Evolutionary conservation across 2,113 vertebrate species (phyloP).

Genomic region (Perccottus glenii): DNA sequence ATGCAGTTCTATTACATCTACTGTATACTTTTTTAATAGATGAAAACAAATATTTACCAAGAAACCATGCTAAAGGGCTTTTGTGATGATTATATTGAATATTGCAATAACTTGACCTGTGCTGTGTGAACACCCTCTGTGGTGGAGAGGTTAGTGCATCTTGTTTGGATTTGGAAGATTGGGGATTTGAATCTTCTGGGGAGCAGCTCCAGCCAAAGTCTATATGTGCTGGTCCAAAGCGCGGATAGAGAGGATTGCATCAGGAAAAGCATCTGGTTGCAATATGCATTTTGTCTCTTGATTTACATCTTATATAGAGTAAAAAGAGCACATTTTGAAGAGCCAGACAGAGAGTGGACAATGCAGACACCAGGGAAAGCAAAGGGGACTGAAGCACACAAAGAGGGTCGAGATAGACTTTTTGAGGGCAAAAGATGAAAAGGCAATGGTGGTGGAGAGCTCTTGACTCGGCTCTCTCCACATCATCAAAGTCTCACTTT

Average conservation of each 20-base stretch:
- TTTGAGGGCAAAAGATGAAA: slow-evolving; percentile 48
- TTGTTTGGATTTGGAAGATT: too few relatives aligned
- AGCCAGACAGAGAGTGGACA: slow-evolving; percentile 11
- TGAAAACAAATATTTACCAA: too few relatives aligned
- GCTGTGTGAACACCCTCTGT: too few relatives aligned
- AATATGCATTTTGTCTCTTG: slow-evolving; percentile 47
- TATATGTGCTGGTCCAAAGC: slow-evolving; percentile 20
- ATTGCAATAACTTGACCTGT: too few relatives aligned
- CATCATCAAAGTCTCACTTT: slow-evolving; percentile 59
- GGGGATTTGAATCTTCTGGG: background rate
- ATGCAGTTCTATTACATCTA: too few relatives aligned
- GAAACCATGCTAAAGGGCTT: too few relatives aligned
- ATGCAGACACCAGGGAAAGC: slow-evolving; percentile 59
- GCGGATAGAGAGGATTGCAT: too few relatives aligned
- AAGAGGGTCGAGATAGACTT: slow-evolving; percentile 26
- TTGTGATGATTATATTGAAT: too few relatives aligned
- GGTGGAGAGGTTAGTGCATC: too few relatives aligned
- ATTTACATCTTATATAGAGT: slow-evolving; percentile 31
- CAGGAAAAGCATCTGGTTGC: slow-evolving; percentile 32
- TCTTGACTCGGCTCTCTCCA: slow-evolving; percentile 56
- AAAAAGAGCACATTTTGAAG: background rate
- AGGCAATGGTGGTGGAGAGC: slow-evolving; percentile 44
- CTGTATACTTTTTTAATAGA: too few relatives aligned
- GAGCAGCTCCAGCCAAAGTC: background rate
- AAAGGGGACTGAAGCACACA: slow-evolving; percentile 17